Base-by-base conservation (phyloP, 2,888 invertebrate genomes). In the Sesamia inferens region DNA sequence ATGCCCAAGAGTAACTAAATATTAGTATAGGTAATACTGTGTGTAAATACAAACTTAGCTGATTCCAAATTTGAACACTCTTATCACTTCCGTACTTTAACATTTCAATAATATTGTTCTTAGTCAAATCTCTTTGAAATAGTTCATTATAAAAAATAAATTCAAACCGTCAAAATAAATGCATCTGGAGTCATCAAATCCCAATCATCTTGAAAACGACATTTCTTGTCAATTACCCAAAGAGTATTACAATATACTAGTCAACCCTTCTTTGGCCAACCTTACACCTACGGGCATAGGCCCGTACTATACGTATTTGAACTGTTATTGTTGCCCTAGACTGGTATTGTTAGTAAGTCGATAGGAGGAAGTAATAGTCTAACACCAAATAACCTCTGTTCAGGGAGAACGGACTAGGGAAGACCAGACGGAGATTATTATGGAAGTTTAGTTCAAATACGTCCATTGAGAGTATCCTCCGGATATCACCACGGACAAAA, bases 71-170 rank as follows among this genome's bases (percentile, higher is more conserved):
- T 48, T 76, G 58, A 42, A 14, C 5, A 19, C 7, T 24, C 11
- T 24, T 70, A 76, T 66, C 76, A 42, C 54, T 76, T 51, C 84
- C 62, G 31, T 76, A 58, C 4, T 58, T 65, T 69, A 69, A 54
- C 74, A 79, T 80, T 64, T 57, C 39, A 10, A 19, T 47, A 24
- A 7, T 13, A 42, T 65, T 51, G 22, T 19, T 31, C 44, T 13
- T 39, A 39, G 16, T 24, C 31, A 76, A 63, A 62, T 44, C 7
- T 61, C 8, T 55, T 24, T 11, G 19, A 39, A 61, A n/a, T 19
- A 22, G 19, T 42, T 24, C 6, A 24, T 16, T 31, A 7, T 19
- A 4, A 51, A 74, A 68, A 68, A 51, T 3, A 51, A 47, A 76
- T 42, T 42, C 16, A 71, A 62, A 47, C 13, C 47, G 11, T 39